phyloP scores from a whole-genome alignment of 2,797 vertebrate genomes.

The Psittacula echo region DNA sequence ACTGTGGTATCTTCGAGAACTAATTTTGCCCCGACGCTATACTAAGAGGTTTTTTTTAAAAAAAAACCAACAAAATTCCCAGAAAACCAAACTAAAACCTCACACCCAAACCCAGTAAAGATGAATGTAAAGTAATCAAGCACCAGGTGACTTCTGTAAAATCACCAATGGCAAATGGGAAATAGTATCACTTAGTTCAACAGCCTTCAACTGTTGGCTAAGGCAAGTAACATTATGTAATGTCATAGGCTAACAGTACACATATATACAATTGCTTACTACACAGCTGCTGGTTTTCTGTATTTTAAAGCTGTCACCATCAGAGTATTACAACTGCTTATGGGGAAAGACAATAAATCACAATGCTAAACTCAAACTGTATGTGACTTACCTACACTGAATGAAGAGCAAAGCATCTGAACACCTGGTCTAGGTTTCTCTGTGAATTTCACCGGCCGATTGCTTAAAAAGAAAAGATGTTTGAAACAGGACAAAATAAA shows the following conservation, averaged over 20 bases:
- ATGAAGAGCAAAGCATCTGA: slow-evolving; percentile 96
- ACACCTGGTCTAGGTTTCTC: slow-evolving; percentile 94
- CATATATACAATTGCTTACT: background rate
- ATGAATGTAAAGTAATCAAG: background rate
- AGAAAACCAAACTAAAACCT: background rate
- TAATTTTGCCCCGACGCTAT: background rate
- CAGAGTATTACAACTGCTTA: background rate
- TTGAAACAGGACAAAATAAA: slow-evolving; percentile 1
- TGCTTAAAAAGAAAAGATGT: slow-evolving; percentile 76
- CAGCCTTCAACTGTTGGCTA: background rate
- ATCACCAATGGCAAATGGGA: background rate
- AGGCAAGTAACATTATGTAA: background rate
- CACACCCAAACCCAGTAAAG: background rate
- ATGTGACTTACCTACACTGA: slow-evolving; percentile 90
- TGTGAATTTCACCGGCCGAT: slow-evolving; percentile 93
- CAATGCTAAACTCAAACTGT: background rate
- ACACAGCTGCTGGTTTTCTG: background rate
- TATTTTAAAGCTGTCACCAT: background rate
- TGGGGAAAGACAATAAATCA: background rate
- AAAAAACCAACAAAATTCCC: background rate
- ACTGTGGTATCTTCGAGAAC: background rate
- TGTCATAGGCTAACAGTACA: background rate
- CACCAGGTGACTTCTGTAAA: background rate
- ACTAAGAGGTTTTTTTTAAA: background rate
- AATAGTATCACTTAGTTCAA: background rate